Evolutionary conservation across 1,140 invertebrate species (phyloP).

Genomic region (Tetramorium simillimum): DNA sequence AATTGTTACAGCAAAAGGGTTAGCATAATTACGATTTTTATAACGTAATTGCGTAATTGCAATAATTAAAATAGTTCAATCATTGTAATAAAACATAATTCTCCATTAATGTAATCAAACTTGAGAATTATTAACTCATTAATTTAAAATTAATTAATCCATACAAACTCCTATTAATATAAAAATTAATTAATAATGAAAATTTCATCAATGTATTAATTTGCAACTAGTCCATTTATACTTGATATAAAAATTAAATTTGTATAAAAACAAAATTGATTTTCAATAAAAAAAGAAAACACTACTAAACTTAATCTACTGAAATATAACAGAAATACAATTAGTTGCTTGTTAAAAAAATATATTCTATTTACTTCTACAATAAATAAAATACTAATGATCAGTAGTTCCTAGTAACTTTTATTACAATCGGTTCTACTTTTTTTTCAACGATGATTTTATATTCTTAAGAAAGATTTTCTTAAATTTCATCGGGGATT

Average conservation of each 20-base stretch:
- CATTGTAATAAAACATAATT: background rate
- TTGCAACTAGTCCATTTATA: background rate
- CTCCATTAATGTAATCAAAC: background rate
- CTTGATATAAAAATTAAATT: background rate
- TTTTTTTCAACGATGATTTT: conserved; percentile 14
- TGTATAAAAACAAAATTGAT: background rate
- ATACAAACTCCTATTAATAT: background rate
- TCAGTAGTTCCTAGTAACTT: conserved; percentile 18
- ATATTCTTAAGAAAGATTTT: background rate
- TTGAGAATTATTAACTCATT: background rate
- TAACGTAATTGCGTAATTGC: background rate
- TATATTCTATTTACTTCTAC: background rate
- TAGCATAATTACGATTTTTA: background rate
- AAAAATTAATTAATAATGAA: background rate
- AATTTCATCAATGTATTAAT: background rate
- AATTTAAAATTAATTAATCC: background rate
- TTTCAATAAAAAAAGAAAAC: background rate
- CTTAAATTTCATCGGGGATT: background rate
- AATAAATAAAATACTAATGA: background rate
- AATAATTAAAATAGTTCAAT: background rate
- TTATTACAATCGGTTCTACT: background rate
- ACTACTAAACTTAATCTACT: background rate
- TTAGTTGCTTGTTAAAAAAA: background rate
- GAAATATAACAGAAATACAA: conserved; percentile 41
- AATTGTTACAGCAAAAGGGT: conserved; percentile 47